Evolutionary conservation across 2,888 invertebrate species (phyloP).

Genomic region (Drosophila leonis): DNA sequence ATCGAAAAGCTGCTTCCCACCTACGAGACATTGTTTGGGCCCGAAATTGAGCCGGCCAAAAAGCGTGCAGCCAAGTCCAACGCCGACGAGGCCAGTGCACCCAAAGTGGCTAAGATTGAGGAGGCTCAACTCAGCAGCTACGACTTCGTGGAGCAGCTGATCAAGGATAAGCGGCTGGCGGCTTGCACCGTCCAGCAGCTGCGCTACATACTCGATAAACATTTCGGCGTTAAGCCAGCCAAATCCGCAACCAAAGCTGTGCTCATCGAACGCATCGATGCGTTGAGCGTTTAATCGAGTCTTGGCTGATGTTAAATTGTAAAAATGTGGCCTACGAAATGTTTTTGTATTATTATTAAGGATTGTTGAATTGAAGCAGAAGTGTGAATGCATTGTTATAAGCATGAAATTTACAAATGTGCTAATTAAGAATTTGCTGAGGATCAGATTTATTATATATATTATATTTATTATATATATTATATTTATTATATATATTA

Average conservation of each 20-base stretch:
- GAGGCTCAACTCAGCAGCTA: conserved; percentile 53
- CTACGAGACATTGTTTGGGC: conserved; percentile 70
- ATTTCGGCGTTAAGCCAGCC: conserved; percentile 56
- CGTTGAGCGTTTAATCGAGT: conserved; percentile 2
- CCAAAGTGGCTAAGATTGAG: conserved; percentile 72
- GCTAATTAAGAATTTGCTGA: neutral
- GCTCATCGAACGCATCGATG: conserved; percentile 63
- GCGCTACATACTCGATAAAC: conserved; percentile 60
- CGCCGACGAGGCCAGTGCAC: conserved; percentile 22
- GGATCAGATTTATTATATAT: neutral
- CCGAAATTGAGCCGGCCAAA: conserved; percentile 61
- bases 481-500: neutral
- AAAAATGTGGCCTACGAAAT: neutral
- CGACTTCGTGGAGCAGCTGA: conserved; percentile 62
- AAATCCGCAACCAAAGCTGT: conserved; percentile 58
- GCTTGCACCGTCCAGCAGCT: conserved; percentile 72
- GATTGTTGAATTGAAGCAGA: neutral
- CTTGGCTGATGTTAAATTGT: neutral
- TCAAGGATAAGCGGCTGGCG: conserved; percentile 52
- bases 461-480: neutral
- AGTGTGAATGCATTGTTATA: neutral
- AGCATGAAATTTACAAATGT: neutral
- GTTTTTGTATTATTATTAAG: neutral
- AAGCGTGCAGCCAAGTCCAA: conserved; percentile 59
- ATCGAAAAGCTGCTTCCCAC: conserved; percentile 73